These are phyloP conservation scores for Scelioninae gen. 1 DNA, from an alignment of 2,888 invertebrate species.

Conservation along the genomic window DNA sequence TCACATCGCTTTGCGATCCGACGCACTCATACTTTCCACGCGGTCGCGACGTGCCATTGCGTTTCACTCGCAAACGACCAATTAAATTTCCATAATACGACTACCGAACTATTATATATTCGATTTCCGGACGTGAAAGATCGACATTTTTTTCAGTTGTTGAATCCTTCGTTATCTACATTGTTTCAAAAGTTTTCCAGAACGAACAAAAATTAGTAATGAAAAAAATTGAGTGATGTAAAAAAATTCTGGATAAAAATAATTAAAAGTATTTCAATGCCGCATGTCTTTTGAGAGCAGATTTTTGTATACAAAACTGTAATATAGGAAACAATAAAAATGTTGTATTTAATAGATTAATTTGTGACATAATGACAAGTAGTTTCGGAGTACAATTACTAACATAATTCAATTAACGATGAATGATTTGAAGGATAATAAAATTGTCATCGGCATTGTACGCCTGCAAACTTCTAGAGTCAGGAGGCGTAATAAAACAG, in stretches of 20 bases:
- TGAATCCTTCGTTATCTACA: conserved; percentile 16
- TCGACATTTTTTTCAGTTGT: conserved; percentile 58
- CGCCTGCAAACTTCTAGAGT: conserved; percentile 11
- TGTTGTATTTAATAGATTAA: too few species aligned
- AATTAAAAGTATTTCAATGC: too few species aligned
- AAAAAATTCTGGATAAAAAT: too few species aligned
- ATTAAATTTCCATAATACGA: conserved; percentile 73
- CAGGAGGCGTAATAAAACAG: conserved; percentile 31
- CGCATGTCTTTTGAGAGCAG: too few species aligned
- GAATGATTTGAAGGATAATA: conserved; percentile 11
- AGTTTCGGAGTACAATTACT: too few species aligned
- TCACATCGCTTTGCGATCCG: conserved; percentile 51
- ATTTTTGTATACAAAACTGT: too few species aligned
- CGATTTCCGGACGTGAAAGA: conserved; percentile 60
- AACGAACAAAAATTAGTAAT: too few species aligned
- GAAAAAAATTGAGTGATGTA: too few species aligned
- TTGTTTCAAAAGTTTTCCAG: too few species aligned
- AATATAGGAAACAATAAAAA: too few species aligned
- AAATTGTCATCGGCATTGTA: conserved; percentile 30
- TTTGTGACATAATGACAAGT: too few species aligned
- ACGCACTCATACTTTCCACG: conserved; percentile 60
- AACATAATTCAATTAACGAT: conserved; percentile 11
- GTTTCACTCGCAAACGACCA: conserved; percentile 69
- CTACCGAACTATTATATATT: conserved; percentile 69
- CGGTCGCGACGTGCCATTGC: conserved; percentile 53